Base-by-base conservation (phyloP, 2,113 vertebrate genomes). In the Hucho hucho region DNA sequence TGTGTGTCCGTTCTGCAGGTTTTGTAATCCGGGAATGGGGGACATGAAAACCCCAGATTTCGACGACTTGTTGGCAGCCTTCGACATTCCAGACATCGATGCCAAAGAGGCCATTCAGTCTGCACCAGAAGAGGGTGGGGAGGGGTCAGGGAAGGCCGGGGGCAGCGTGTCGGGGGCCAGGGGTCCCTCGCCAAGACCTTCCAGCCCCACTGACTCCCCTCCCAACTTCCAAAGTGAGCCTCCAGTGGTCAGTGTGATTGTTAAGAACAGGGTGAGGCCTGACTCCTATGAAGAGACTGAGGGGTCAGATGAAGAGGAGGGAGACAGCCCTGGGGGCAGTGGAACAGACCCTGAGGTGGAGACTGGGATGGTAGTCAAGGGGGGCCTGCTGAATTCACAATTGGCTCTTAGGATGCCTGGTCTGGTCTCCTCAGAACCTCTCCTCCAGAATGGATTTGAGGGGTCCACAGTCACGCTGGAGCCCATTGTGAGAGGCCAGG, bases 11-110 rank as follows among this genome's bases (percentile, higher is more conserved):
- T 53, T 63, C 13, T 14, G 26, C 53, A 92, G 94, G 91, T 87
- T 87, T 81, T 75, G 71, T 78, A 75, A 72, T 77, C 88, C 49
- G 90, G 88, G 87, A 76, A 99, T 99, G 98, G 97, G 96, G 84
- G 98, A 99, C 92, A 98, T 99, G 97, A 99, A 99, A 82, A 99
- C 98, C 11, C 98, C 98, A 6, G 98, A 99, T 81, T 99, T 99
- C 2, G 98, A 99, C 14, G 98, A 99, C 88, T 94, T 99, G 1
- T 82, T 99, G 89, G 98, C 98, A 47, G 98, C 98, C 0, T 99
- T 99, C 29, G 98, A 99, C 87, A 99, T 99, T 70, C 98, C 98
- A 0, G 98, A 99, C 78, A 97, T 99, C n/a, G 96, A 98, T 80
- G 92, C 97, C 0, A 96, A 96, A 28, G 97, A 98, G 73, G 96